Evolutionary conservation across 2,797 vertebrate species (phyloP).

Genomic region (Lithobates pipiens): DNA sequence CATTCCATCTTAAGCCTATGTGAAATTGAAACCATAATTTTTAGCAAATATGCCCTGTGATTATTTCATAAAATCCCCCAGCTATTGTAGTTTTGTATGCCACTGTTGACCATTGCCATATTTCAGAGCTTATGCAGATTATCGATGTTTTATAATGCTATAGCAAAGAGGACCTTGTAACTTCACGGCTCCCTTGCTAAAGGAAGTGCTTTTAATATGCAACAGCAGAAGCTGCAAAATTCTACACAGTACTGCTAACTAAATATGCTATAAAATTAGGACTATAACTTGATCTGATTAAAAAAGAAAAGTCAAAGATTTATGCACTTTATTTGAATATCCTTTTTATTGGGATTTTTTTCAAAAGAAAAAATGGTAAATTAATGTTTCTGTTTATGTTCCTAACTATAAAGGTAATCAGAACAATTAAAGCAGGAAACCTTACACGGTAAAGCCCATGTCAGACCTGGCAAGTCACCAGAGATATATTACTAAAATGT

Average conservation of each 20-base stretch:
- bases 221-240: conserved; percentile 10
- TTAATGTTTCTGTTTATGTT: too few relatives aligned
- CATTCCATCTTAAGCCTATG: conserved; percentile 10
- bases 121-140: conserved; percentile 28
- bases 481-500: too few relatives aligned
- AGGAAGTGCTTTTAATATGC: conserved; percentile 37
- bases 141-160: conserved; percentile 42
- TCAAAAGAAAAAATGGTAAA: too few relatives aligned
- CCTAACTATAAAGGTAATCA: too few relatives aligned
- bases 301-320: neutral
- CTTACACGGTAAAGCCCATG: too few relatives aligned
- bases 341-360: too few relatives aligned
- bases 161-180: conserved; percentile 23
- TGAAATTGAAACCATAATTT: conserved; percentile 53
- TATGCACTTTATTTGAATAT: neutral
- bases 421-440: too few relatives aligned
- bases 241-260: neutral
- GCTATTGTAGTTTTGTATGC: conserved; percentile 2
- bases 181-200: conserved; percentile 10
- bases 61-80: conserved; percentile 46
- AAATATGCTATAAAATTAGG: conserved; percentile 28
- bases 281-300: conserved; percentile 6
- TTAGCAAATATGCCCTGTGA: conserved; percentile 34
- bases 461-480: too few relatives aligned
- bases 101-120: conserved; percentile 26